Evolutionary conservation across 2,797 vertebrate species (phyloP), one percentile per base, ranked within the genome.

Genomic region (Oreochromis mossambicus): DNA sequence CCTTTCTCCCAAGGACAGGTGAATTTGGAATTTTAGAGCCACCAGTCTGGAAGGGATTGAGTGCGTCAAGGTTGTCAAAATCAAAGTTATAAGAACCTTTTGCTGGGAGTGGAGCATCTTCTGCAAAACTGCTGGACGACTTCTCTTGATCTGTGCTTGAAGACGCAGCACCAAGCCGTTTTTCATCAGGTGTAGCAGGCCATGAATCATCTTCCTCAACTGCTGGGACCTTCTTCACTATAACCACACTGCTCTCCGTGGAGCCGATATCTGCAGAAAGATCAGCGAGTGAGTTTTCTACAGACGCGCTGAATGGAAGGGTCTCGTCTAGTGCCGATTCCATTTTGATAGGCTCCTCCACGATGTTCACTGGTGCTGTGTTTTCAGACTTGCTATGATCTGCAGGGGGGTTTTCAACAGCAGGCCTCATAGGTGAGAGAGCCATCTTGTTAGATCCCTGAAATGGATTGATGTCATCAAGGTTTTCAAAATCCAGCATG

Each of bases 231-330:
- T 88, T 94, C 4, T 80, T 46, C 73, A 95, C 91, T 0, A 93
- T 95, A 75, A 97, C 91, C 75, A 97, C 95, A 1, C 95, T 96
- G 88, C 94, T 96, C 13, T 96, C 95, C 9, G 91, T 89, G 75
- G 95, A 96, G 78, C 91, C 83, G 26, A 95, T 76, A 55, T 94
- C 46, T 0, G 84, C 15, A 1, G 95, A 95, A 29, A 80, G 4
- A 19, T 97, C 92, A 7, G 68, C 89, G 21, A 96, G 80, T 1
- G 96, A 97, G 89, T 95, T 96, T 29, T 97, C 96, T 26, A 95
- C 85, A 5, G 95, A 96, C 0, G 61, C 80, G 5, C 26, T 89
- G 79, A 96, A 94, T 1, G 96, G 96, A 75, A 97, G 95, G 0
- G 97, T 97, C 73, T 97, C 96, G 5, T 97, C 96, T 8, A 96